Percentiles rank a stretch among this genome's conserved stretches.
phyloP scores from a whole-genome alignment of 2,888 invertebrate genomes.

The Chymomyza amoena region DNA sequence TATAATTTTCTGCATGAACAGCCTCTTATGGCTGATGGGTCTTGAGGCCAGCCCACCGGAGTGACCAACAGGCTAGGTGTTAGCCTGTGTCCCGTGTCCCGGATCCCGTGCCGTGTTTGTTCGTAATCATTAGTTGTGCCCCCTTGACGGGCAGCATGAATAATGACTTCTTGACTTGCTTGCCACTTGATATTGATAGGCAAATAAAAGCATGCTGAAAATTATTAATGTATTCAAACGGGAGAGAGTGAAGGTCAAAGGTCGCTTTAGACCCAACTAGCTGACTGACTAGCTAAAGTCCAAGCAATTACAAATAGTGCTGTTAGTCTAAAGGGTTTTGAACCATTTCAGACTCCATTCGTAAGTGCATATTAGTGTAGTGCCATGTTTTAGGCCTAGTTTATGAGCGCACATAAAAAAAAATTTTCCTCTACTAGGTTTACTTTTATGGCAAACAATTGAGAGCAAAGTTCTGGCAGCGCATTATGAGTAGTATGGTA shows the following conservation, averaged over 20 bases:
- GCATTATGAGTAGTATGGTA: constrained; percentile 26
- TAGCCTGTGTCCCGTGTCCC: background rate
- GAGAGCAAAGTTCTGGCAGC: constrained; percentile 4
- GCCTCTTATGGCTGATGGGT: constrained; percentile 23
- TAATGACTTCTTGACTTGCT: constrained; percentile 53
- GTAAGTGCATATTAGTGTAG: background rate
- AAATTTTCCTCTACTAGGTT: background rate
- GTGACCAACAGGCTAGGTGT: background rate
- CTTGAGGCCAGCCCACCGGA: background rate
- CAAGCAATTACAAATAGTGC: background rate
- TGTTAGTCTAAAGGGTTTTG: background rate
- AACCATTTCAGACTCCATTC: background rate
- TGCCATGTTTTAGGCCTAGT: background rate
- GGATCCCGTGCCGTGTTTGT: constrained; percentile 10
- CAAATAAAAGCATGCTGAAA: constrained; percentile 49
- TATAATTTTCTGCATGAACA: constrained; percentile 72
- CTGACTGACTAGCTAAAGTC: background rate
- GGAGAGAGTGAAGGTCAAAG: background rate
- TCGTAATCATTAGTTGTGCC: constrained; percentile 65
- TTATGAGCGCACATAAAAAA: background rate
- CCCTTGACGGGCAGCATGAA: constrained; percentile 42
- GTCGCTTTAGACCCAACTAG: background rate
- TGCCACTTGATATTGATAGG: constrained; percentile 59
- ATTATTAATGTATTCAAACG: constrained; percentile 48
- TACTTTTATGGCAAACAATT: constrained; percentile 31